Conservation (phyloP, 2,113 vertebrate genomes). For the Catharus fuscescens region DNA sequence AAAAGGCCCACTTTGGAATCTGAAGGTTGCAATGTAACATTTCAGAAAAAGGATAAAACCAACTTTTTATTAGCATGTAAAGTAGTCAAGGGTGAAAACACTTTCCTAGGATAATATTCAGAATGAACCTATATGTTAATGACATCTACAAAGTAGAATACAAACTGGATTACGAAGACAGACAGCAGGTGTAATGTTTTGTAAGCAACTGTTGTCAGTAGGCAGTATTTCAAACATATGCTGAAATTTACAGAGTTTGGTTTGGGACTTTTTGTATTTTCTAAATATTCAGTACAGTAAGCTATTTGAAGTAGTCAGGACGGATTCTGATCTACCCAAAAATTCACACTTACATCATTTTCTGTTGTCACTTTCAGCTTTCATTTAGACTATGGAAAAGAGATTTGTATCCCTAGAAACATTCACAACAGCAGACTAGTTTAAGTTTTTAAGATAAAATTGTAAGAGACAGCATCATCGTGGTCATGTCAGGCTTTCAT, state of each 20-base stretch:
- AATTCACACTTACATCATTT: constrained; percentile 60
- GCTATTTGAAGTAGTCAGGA: constrained; percentile 23
- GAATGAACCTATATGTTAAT: background rate
- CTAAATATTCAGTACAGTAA: constrained; percentile 31
- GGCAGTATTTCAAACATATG: background rate
- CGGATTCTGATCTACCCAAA: constrained; percentile 34
- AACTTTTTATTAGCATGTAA: background rate
- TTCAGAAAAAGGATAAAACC: background rate
- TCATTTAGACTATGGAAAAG: constrained; percentile 65
- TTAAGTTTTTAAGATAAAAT: constrained; percentile 53
- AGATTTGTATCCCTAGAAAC: constrained; percentile 69
- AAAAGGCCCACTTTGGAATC: background rate
- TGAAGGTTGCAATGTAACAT: background rate
- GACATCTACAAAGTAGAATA: background rate
- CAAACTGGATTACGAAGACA: background rate
- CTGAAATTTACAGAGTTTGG: background rate
- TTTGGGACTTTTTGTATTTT: background rate
- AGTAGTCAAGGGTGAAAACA: background rate
- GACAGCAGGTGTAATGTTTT: background rate
- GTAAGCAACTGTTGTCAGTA: constrained; percentile 29
- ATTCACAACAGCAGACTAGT: constrained; percentile 58
- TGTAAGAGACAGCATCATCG: background rate
- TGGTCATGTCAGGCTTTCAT: background rate
- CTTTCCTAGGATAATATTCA: background rate
- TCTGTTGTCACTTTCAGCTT: constrained; percentile 56